phyloP scores from a whole-genome alignment of 2,797 vertebrate species.

The Chelon auratus region DNA sequence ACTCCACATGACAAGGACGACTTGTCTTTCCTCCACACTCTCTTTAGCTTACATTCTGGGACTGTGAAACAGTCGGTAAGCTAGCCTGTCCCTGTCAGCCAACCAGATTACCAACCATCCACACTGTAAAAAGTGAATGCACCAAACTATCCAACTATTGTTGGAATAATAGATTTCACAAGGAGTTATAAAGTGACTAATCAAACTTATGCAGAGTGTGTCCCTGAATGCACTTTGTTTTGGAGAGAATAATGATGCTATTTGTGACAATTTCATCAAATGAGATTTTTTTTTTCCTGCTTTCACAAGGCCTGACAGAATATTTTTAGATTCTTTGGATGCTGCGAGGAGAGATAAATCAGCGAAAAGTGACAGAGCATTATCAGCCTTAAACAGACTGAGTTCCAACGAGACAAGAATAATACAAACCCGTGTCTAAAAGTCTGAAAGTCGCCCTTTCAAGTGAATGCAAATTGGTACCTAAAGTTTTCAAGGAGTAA shows the following conservation, averaged over 20 bases:
- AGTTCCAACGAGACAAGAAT: constrained; percentile 57
- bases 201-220: constrained; percentile 14
- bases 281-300: constrained; percentile 31
- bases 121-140: constrained; percentile 54
- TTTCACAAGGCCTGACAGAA: constrained; percentile 26
- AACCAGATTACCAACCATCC: constrained; percentile 30
- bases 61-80: constrained; percentile 51
- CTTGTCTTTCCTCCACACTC: constrained; percentile 54
- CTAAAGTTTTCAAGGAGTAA: constrained; percentile 61
- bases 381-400: constrained; percentile 47
- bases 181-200: constrained; percentile 34
- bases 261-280: constrained; percentile 36
- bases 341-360: constrained; percentile 69
- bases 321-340: constrained; percentile 65
- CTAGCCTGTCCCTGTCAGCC: constrained; percentile 46
- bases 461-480: constrained; percentile 69
- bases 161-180: constrained; percentile 30
- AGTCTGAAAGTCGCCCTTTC: constrained; percentile 63
- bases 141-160: constrained; percentile 23
- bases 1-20: constrained; percentile 69
- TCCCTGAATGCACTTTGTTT: constrained; percentile 34
- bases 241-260: constrained; percentile 31
- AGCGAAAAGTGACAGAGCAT: constrained; percentile 65
- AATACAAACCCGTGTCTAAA: constrained; percentile 63
- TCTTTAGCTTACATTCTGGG: constrained; percentile 31